phyloP scores from a whole-genome alignment of 2,797 vertebrate species.

The Myotis findleyi region DNA sequence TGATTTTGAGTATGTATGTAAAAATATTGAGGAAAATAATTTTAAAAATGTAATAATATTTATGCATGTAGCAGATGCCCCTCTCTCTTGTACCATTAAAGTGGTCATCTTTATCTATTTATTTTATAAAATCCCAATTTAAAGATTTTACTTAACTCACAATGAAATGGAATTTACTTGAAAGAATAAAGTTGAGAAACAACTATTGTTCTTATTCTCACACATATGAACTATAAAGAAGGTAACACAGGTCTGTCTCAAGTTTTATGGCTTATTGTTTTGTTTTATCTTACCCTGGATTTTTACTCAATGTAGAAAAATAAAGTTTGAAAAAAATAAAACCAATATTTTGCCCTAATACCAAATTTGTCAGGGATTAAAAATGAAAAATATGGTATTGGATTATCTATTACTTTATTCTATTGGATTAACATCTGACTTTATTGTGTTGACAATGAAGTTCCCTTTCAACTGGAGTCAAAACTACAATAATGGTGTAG shows the following conservation, averaged over 20 bases:
- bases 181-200: conserved; percentile 39
- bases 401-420: conserved; percentile 77
- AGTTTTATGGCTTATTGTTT: conserved; percentile 63
- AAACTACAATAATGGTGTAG: conserved; percentile 73
- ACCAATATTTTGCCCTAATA: conserved; percentile 67
- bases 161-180: conserved; percentile 58
- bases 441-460: conserved; percentile 69
- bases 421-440: conserved; percentile 75
- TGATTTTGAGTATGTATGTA: not conserved
- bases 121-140: conserved; percentile 70
- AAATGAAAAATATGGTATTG: conserved; percentile 68
- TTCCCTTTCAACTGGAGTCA: conserved; percentile 72
- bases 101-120: conserved; percentile 66
- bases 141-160: conserved; percentile 64
- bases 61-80: conserved; percentile 18
- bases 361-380: conserved; percentile 63
- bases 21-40: conserved; percentile 53
- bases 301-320: conserved; percentile 61
- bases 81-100: not conserved
- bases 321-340: conserved; percentile 56
- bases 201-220: conserved; percentile 63
- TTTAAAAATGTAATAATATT: conserved; percentile 70
- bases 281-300: conserved; percentile 67
- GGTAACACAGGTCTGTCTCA: conserved; percentile 48
- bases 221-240: conserved; percentile 63